Percentiles rank a stretch among this genome's conserved stretches.
These are phyloP conservation scores for Ditylenchus dipsaci DNA, from an alignment of 1,140 invertebrate species.

Conservation along the genomic window DNA sequence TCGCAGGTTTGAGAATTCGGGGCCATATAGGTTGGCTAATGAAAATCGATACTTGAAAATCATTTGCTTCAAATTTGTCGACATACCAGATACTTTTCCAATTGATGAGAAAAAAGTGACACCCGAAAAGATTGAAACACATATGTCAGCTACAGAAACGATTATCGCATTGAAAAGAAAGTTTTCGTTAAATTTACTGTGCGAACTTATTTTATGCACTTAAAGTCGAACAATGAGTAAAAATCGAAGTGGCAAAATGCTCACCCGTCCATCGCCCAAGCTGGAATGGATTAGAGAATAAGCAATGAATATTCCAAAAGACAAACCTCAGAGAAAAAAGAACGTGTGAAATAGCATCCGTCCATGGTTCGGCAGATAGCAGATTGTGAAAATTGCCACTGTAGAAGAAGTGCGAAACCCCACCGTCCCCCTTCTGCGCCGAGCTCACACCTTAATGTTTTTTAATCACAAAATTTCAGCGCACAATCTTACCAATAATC, in stretches of 20 bases:
- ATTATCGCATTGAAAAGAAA: constrained; percentile 2
- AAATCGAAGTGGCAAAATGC: too few species aligned
- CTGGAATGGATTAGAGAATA: not conserved
- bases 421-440: not conserved
- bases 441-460: not conserved
- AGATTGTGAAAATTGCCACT: not conserved
- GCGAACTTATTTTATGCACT: not conserved
- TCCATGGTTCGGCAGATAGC: not conserved
- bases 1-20: too few species aligned
- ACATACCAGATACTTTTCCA: not conserved
- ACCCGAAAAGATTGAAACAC: not conserved
- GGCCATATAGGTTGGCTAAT: too few species aligned
- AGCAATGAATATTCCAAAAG: not conserved
- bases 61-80: too few species aligned
- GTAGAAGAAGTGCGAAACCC: not conserved
- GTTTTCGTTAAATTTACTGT: constrained; percentile 9
- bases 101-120: constrained; percentile 6
- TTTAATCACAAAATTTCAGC: too few species aligned
- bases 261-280: constrained; percentile 7
- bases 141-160: not conserved
- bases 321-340: constrained; percentile 2
- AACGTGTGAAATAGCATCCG: not conserved
- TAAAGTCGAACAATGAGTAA: too few species aligned
- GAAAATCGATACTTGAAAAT: too few species aligned
- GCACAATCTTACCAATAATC: too few species aligned